These are phyloP conservation scores for Xenopus laevis DNA, from an alignment of 2,113 vertebrate species.

Conservation along the genomic window DNA sequence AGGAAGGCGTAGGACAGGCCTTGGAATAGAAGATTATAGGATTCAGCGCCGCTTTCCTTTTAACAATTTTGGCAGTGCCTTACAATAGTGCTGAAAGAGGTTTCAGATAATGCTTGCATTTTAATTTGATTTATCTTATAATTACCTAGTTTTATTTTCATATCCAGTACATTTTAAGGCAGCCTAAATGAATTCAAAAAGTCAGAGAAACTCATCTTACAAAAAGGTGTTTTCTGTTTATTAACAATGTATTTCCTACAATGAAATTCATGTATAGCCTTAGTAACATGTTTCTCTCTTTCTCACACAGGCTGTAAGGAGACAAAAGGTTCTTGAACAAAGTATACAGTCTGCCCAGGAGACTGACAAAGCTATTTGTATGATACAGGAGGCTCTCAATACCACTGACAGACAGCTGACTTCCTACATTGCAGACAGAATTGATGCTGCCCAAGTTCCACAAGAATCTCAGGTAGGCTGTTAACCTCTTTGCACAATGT, in stretches of 20 bases:
- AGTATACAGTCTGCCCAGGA: constrained; percentile 85
- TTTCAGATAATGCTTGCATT: neutral
- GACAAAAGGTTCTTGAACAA: constrained; percentile 84
- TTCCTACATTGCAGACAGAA: constrained; percentile 79
- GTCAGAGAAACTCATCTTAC: constrained; percentile 68
- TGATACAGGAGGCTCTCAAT: constrained; percentile 84
- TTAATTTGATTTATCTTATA: neutral
- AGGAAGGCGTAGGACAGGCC: constrained; percentile 48
- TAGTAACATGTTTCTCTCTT: constrained; percentile 42
- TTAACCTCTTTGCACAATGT: neutral
- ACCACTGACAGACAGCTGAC: constrained; percentile 82
- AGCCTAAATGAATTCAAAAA: constrained; percentile 63
- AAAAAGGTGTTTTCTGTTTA: constrained; percentile 65
- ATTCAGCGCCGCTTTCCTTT: constrained; percentile 47
- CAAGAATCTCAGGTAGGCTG: constrained; percentile 87
- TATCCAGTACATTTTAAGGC: constrained; percentile 17
- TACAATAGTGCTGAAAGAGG: constrained; percentile 5
- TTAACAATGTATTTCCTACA: neutral
- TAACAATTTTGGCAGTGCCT: constrained; percentile 44
- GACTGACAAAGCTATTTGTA: constrained; percentile 81
- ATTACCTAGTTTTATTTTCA: neutral
- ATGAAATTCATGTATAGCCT: neutral
- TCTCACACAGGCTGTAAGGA: constrained; percentile 72
- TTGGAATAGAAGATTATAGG: constrained; percentile 53
- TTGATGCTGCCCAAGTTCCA: constrained; percentile 90